Conservation (phyloP, 2,888 invertebrate genomes). For the Itoplectis maculator region DNA sequence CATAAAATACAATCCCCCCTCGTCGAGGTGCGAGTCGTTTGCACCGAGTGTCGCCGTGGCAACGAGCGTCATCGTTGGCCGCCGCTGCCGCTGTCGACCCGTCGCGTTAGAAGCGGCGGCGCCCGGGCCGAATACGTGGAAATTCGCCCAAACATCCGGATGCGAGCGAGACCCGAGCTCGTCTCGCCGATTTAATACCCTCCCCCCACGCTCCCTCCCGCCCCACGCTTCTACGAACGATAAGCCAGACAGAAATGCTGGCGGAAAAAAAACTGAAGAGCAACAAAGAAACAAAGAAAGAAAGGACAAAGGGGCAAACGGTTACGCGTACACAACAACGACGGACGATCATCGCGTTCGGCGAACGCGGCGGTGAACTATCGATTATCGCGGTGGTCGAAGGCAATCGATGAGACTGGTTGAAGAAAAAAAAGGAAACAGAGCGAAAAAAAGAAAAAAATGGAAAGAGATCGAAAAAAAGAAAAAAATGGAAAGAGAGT, state of each 20-base stretch:
- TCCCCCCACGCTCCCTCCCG: no score
- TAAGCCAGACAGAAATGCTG: no score
- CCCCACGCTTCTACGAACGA: neutral
- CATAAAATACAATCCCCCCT: no score
- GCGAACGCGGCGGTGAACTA: slow-evolving; percentile 41
- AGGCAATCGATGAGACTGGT: slow-evolving; percentile 14
- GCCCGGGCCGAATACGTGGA: neutral
- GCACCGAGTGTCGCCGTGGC: slow-evolving; percentile 22
- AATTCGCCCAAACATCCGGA: slow-evolving; percentile 48
- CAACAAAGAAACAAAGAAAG: neutral
- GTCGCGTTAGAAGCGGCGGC: neutral
- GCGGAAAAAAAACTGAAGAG: neutral
- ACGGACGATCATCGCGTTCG: slow-evolving; percentile 52
- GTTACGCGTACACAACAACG: no score
- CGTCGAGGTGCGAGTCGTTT: slow-evolving; percentile 1
- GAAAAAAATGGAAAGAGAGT: slow-evolving; percentile 8
- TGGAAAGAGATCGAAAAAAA: slow-evolving; percentile 20
- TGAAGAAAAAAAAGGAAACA: slow-evolving; percentile 1
- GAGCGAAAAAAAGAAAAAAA: slow-evolving; percentile 14
- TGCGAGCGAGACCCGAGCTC: slow-evolving; percentile 39
- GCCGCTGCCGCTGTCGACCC: neutral
- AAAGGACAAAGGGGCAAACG: slow-evolving; percentile 2
- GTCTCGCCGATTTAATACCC: neutral
- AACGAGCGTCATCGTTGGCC: slow-evolving; percentile 47
- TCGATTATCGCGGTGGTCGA: slow-evolving; percentile 51